Evolutionary conservation across 2,113 vertebrate genomes (phyloP).

Genomic region (Oryzias javanicus): DNA sequence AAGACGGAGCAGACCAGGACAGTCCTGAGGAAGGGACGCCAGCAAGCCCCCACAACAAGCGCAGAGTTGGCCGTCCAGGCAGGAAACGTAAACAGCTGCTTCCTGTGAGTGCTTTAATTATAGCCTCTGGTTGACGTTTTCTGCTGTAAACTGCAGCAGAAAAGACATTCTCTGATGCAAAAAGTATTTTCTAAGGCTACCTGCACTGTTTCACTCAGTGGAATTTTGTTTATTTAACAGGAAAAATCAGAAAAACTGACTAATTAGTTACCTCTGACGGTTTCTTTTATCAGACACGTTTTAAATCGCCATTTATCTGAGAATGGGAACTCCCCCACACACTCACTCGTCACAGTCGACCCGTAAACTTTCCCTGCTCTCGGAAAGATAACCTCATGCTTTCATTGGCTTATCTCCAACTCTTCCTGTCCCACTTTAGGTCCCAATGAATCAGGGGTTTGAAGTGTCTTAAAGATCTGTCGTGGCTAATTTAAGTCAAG

Average conservation of each 20-base stretch:
- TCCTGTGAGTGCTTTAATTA: slow-evolving; percentile 71
- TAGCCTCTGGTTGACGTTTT: slow-evolving; percentile 12
- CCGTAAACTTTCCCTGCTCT: background rate
- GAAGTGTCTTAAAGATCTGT: slow-evolving; percentile 1
- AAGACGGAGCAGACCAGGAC: slow-evolving; percentile 84
- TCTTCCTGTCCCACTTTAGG: slow-evolving; percentile 5
- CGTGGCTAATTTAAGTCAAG: background rate
- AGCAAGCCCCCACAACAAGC: slow-evolving; percentile 78
- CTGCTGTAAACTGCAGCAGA: slow-evolving; percentile 6
- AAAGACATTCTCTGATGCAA: slow-evolving; percentile 4
- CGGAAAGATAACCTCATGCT: slow-evolving; percentile 2
- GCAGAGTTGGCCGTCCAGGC: slow-evolving; percentile 87
- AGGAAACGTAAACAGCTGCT: slow-evolving; percentile 88
- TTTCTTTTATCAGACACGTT: slow-evolving; percentile 3
- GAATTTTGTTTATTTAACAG: too few species aligned
- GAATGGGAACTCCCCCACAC: slow-evolving; percentile 9
- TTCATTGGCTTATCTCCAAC: slow-evolving; percentile 8
- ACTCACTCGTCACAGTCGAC: slow-evolving; percentile 3
- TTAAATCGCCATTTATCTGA: slow-evolving; percentile 2
- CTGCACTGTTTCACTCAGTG: too few species aligned
- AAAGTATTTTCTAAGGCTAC: too few species aligned
- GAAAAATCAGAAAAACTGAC: too few species aligned
- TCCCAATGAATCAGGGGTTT: slow-evolving; percentile 3
- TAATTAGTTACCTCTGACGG: background rate
- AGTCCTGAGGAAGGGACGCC: slow-evolving; percentile 85